These are phyloP conservation scores for Apostichopus californicus DNA, from an alignment of 35 echinoderm and acorn worm species.

Conservation along the genomic window DNA sequence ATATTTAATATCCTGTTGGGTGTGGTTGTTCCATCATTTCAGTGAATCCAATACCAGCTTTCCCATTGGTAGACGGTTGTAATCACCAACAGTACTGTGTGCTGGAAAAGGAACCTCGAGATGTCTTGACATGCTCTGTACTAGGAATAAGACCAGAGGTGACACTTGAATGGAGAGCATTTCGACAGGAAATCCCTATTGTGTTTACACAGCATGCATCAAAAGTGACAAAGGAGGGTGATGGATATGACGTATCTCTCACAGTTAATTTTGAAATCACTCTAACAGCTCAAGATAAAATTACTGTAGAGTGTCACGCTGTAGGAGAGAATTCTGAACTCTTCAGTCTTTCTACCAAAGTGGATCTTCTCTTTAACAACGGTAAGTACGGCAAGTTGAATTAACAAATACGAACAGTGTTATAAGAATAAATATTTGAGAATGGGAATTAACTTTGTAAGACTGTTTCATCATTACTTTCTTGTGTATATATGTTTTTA, in stretches of 20 bases:
- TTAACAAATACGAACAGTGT: not conserved
- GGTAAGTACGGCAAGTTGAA: not conserved
- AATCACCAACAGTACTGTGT: not conserved
- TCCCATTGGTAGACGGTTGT: not conserved
- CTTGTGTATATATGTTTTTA: not conserved
- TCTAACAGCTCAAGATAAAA: not conserved
- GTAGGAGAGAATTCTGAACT: not conserved
- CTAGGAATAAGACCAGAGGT: not conserved
- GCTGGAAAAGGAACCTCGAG: not conserved
- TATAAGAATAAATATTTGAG: not conserved
- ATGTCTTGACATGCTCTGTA: not conserved
- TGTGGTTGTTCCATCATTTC: not conserved
- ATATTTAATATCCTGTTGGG: not conserved
- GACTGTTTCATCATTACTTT: too few species aligned
- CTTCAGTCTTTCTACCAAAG: slow-evolving; percentile 4
- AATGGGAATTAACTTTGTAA: not conserved
- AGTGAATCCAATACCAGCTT: not conserved
- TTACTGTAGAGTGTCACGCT: not conserved
- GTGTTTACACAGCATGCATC: not conserved
- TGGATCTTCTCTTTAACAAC: not conserved
- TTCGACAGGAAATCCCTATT: not conserved
- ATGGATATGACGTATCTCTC: not conserved
- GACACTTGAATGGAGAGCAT: not conserved
- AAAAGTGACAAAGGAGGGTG: not conserved
- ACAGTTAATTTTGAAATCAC: not conserved